A percentile compares a stretch with the other conserved stretches of the same genome.
Evolutionary conservation across 2,888 invertebrate genomes (phyloP).

Genomic region (Dynastes hyllus): DNA sequence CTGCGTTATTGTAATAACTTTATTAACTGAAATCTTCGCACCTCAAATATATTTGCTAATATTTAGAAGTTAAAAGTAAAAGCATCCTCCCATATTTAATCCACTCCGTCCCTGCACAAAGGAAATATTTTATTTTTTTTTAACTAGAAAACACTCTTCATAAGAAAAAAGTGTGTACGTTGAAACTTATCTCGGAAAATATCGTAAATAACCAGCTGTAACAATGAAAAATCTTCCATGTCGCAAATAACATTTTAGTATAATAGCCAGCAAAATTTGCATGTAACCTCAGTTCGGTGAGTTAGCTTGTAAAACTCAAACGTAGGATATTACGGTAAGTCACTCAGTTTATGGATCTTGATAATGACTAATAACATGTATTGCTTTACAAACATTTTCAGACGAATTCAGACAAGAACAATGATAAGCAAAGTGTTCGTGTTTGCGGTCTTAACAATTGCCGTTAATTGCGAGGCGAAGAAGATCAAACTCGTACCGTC

Average conservation of each 20-base stretch:
- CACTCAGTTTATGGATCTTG: neutral
- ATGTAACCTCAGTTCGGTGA: conserved; percentile 8
- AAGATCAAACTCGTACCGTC: conserved; percentile 39
- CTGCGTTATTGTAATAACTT: too few species aligned
- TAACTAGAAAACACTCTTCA: conserved; percentile 12
- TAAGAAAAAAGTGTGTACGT: neutral
- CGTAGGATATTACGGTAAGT: conserved; percentile 23
- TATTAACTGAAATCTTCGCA: too few species aligned
- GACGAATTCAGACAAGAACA: too few species aligned
- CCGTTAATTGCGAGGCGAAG: conserved; percentile 29
- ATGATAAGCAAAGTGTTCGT: conserved; percentile 6
- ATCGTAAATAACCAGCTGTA: conserved; percentile 14
- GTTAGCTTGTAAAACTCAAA: conserved; percentile 7
- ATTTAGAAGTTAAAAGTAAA: too few species aligned
- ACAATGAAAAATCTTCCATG: conserved; percentile 41
- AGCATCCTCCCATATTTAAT: neutral
- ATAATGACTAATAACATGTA: neutral
- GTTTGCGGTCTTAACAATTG: conserved; percentile 29
- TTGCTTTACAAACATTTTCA: too few species aligned
- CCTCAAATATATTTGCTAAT: too few species aligned
- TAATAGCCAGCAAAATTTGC: conserved; percentile 20
- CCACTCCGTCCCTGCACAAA: conserved; percentile 5
- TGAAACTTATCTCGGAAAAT: conserved; percentile 25
- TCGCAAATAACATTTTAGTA: conserved; percentile 22
- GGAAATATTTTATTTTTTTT: conserved; percentile 8